A percentile compares a stretch with the other conserved stretches of the same genome.
phyloP scores from a whole-genome alignment of 2,113 vertebrate species.

The Sphyrna mokarran region DNA sequence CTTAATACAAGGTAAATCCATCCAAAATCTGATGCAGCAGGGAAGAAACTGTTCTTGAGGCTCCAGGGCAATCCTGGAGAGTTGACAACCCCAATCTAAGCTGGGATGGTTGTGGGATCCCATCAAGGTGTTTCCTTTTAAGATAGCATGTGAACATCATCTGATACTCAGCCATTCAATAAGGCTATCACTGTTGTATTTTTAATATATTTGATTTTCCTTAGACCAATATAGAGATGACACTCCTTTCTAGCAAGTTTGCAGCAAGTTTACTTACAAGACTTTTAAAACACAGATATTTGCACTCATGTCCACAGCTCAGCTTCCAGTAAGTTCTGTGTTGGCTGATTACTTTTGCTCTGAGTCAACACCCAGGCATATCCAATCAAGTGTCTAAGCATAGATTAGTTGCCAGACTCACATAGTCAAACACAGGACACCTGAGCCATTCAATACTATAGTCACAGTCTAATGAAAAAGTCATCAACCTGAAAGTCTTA shows the following conservation, averaged over 20 bases:
- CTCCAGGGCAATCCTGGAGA: too few species aligned
- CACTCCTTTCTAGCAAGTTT: too few species aligned
- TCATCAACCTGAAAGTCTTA: neutral
- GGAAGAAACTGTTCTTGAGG: too few species aligned
- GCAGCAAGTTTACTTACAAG: too few species aligned
- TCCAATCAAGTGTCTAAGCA: neutral
- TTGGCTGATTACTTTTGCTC: neutral
- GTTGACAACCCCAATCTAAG: neutral
- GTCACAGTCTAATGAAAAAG: neutral
- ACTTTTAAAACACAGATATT: neutral
- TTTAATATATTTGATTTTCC: too few species aligned
- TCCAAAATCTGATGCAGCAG: too few species aligned
- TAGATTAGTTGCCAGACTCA: neutral
- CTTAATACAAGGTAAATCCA: too few species aligned
- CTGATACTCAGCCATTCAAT: neutral
- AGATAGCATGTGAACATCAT: neutral
- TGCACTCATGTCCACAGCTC: too few species aligned
- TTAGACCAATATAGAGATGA: too few species aligned
- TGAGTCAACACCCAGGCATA: neutral
- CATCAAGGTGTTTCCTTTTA: neutral
- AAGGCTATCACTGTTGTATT: neutral
- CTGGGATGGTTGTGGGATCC: neutral
- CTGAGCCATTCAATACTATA: neutral
- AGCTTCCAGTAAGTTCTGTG: neutral
- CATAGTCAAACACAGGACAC: neutral